These are phyloP conservation scores for Biston stratarius DNA, from an alignment of 2,888 invertebrate species.

Conservation along the genomic window DNA sequence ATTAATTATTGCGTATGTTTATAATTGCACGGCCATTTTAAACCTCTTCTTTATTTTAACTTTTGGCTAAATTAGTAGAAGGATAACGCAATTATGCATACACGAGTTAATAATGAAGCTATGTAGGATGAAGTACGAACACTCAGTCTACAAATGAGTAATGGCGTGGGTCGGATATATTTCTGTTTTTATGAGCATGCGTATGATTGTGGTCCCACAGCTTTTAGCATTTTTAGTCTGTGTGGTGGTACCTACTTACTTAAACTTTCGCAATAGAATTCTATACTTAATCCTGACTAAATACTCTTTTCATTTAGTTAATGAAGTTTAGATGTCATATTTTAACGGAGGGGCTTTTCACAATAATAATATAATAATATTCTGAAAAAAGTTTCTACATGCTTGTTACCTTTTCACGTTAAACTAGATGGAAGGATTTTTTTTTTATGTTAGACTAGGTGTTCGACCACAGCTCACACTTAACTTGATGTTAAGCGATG, in stretches of 20 bases:
- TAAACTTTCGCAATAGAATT: background rate
- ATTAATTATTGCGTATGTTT: background rate
- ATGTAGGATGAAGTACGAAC: background rate
- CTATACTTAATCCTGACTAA: background rate
- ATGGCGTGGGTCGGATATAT: slow-evolving; percentile 9
- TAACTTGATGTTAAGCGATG: too few species aligned
- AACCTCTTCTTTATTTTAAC: slow-evolving; percentile 1
- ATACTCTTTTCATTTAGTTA: too few species aligned
- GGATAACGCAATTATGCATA: slow-evolving; percentile 1
- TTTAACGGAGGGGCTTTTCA: too few species aligned
- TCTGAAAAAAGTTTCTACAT: too few species aligned
- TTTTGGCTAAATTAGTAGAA: background rate
- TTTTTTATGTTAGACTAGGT: too few species aligned
- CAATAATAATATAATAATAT: too few species aligned
- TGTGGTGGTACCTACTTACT: background rate
- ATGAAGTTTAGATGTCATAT: too few species aligned
- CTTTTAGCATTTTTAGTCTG: slow-evolving; percentile 10
- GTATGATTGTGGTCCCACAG: background rate
- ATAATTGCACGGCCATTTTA: slow-evolving; percentile 1
- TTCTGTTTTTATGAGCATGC: background rate
- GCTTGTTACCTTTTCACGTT: too few species aligned
- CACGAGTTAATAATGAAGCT: background rate
- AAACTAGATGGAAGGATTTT: too few species aligned
- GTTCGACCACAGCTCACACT: too few species aligned
- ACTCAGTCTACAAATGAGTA: slow-evolving; percentile 10